Base-by-base conservation (phyloP, 2,888 invertebrate species). In the Listrodromus nycthemerus region DNA sequence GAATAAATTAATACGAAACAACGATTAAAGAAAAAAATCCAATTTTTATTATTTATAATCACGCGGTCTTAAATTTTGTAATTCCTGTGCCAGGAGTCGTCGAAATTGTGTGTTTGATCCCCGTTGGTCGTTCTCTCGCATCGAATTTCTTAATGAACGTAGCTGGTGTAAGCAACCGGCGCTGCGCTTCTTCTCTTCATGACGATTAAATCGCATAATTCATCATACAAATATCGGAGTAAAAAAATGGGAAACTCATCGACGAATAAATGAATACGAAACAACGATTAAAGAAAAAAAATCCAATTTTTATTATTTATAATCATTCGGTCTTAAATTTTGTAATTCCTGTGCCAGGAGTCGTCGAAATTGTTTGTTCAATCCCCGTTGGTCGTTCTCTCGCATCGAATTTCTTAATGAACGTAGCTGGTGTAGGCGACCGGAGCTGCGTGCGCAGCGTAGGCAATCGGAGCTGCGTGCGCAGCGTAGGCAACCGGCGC, bases 361-460 rank as follows among this genome's bases (percentile, higher is more conserved):
- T 63, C 30, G 48, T 19, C 74, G 21, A 63, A 73, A 33, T 33
- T 21, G 7, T 16, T 6, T 33, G 13, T 21, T 13, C 19, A 48
- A 63, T 74, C 48, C 30, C 33, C 16, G 50, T 33, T n/a, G 19
- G 1, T 45, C 0, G 8, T 67, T 5, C 45, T 13, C 6, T 61
- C n/a, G 10, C 13, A 27, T 27, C 8, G 1, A 21, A 16, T n/a
- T 48, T 27, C 55, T 77, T 80, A 84, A 65, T 84, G 83, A 69
- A 80, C 63, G 65, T 80, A 83, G 79, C 79, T 83, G 83, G 79
- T 63, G 74, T 83, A n/a, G n/a, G n/a, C n/a, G n/a, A n/a, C n/a
- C n/a, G n/a, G n/a, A n/a, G n/a, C n/a, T n/a, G n/a, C n/a, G n/a
- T n/a, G n/a, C n/a, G n/a, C n/a, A n/a, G n/a, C n/a, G n/a, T n/a